Evolutionary conservation across 2,888 invertebrate species (phyloP), one percentile per base, ranked within the genome.

Genomic region (Leptothorax acervorum): DNA sequence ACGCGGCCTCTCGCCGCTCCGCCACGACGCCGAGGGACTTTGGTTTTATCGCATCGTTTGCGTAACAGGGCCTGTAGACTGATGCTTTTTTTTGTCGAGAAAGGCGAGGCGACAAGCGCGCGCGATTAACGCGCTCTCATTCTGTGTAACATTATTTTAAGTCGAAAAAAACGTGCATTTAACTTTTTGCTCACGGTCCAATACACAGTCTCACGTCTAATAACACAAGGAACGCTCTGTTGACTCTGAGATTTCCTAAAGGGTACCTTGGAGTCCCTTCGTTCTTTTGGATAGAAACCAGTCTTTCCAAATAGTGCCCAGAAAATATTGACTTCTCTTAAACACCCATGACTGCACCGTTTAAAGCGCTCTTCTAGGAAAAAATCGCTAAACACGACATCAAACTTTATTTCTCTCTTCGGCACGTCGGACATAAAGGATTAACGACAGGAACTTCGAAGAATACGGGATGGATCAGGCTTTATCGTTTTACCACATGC

Each of bases 311-410:
- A 78, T 39, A 53, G 12, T 23, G 62, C 15, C 42, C 15, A 55
- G 68, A 78, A 78, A 78, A 78, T 78, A 78, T 68, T 78, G 78
- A 78, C 76, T 68, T n/a, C 39, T 78, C 39, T 78, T 78, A 78
- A 78, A 78, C 42, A 68, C n/a, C 12, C 70, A 53, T 23, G n/a
- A 31, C 42, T 39, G 3, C 51, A 11, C 39, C 51, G n/a, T 28
- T 78, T 42, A 12, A 51, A 39, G 28, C 42, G 42, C 28, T 78
- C 31, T 68, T 78, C 78, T n/a, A 23, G 28, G 70, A 68, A 78
- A 68, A 68, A 78, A 68, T 28, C 48, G 66, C 28, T 66, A 18
- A 53, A 53, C 23, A 39, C 42, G 28, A 6, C 62, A 39, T 68
- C 28, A 53, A 68, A 78, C 68, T 78, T 55, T 78, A 78, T 68